Evolutionary conservation across 1,140 invertebrate genomes (phyloP), one percentile per base, ranked within the genome.

Genomic region (Zelostemma sp.): DNA sequence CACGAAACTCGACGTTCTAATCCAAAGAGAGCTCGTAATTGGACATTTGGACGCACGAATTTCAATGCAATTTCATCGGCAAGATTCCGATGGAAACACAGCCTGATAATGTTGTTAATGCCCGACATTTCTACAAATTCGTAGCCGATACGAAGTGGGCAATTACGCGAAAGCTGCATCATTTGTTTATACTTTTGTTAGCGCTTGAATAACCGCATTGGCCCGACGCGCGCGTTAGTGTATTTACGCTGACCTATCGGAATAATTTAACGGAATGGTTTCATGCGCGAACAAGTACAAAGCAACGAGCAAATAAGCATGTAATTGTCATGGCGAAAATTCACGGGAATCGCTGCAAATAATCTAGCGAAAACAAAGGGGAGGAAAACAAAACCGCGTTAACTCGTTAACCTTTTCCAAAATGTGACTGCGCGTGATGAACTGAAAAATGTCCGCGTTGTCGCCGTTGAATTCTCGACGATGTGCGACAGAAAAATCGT

Each of bases 331-430:
- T 60, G 60, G 56, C 41, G 56, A 41, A 56, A 60, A 50, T 48
- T 17, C 28, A 57, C 47, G 58, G 53, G 49, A 58, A 62, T 62
- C 50, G 63, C 65, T 62, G 58, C 51, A 40, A 60, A 33, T 17
- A 25, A 9, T 28, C 38, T 18, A 38, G 17, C 18, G 33, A 1
- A 21, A 28, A 47, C 19, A 50, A 14, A 28, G 25, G 48, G 6
- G 2, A 25, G 18, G 3, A 21, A 48, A 14, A 14, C n/a, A n/a
- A n/a, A n/a, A n/a, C n/a, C n/a, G n/a, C n/a, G n/a, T n/a, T n/a
- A n/a, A n/a, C n/a, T n/a, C n/a, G n/a, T n/a, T n/a, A 60, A 79
- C 80, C 78, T 81, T 80, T 66, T 81, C 78, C 9, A 81, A 45
- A 31, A 73, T 61, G 21, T 73, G 68, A 9, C 73, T 21, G 19